Base-by-base conservation (phyloP, 1,140 invertebrate species). In the Pogonomyrmex barbatus region DNA sequence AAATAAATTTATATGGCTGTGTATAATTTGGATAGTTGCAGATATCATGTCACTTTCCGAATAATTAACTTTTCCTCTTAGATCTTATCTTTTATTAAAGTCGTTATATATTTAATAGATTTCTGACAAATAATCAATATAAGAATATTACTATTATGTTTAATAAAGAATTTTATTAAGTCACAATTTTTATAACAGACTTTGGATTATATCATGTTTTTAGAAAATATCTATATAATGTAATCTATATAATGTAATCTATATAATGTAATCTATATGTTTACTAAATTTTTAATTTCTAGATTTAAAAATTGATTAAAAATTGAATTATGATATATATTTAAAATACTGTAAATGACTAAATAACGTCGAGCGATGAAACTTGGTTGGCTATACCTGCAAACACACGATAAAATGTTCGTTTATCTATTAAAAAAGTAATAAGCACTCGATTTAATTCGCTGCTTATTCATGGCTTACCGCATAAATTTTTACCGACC, bases 401-500 rank as follows among this genome's bases (percentile, higher is more conserved):
- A 79, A 91, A 88, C 17, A 90, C 47, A 78, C 9, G n/a, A 73
- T n/a, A 50, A 17, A 42, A 12, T 36, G 33, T 45, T 82, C 6
- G 12, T 71, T 52, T 47, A 58, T 81, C 8, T 36, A 12, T 2
- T 52, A 2, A 17, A 58, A 47, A 39, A 47, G 17, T 24, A 24
- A 24, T 67, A 67, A 2, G 9, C 36, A n/a, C 5, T 24, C 30
- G 6, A 45, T 24, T 63, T 24, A 76, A 58, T 84, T 39, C 0
- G 39, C 14, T 14, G 17, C 2, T n/a, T 2, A 8, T 54, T 54
- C 9, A 62, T 33, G n/a, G 86, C 81, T 87, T 87, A 95, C 98
- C 98, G 94, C 98, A 98, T 39, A 98, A 94, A 95, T 99, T 98
- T 39, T 93, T 95, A 4, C 97, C 97, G 65, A 97, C 96, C 9